These are phyloP conservation scores for Manduca sexta DNA, from an alignment of 1,140 invertebrate species.

Conservation along the genomic window DNA sequence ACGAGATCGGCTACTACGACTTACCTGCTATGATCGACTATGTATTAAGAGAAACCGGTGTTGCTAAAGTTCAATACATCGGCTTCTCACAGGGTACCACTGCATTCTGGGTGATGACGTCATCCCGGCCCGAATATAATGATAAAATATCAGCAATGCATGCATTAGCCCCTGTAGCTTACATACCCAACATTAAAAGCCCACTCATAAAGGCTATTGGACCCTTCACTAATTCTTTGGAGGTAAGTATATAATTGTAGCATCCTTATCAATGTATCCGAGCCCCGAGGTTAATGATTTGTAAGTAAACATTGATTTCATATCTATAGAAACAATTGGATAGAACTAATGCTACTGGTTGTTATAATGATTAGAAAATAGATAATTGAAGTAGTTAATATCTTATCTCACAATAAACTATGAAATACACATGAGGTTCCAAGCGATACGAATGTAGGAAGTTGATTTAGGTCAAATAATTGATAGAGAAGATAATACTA, in stretches of 20 bases:
- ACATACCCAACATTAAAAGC: slow-evolving; percentile 76
- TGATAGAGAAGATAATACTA: too few species aligned
- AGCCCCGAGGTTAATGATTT: background rate
- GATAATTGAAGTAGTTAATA: too few species aligned
- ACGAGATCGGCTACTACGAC: slow-evolving; percentile 82
- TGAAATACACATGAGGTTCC: too few species aligned
- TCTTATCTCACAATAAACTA: too few species aligned
- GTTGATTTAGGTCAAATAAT: too few species aligned
- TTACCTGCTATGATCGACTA: slow-evolving; percentile 84
- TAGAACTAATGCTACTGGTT: too few species aligned
- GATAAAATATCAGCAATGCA: slow-evolving; percentile 75
- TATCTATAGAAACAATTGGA: too few species aligned
- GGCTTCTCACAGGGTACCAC: slow-evolving; percentile 83
- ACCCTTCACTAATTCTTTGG: slow-evolving; percentile 74
- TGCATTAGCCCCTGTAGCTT: slow-evolving; percentile 83
- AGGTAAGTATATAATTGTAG: slow-evolving; percentile 76
- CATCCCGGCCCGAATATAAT: slow-evolving; percentile 80
- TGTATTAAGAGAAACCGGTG: slow-evolving; percentile 73
- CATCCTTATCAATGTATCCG: too few species aligned
- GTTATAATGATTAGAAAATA: too few species aligned
- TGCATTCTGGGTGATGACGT: slow-evolving; percentile 76
- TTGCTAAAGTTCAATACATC: slow-evolving; percentile 76
- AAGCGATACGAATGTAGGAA: too few species aligned
- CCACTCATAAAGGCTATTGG: slow-evolving; percentile 73
- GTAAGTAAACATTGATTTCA: background rate